Percentiles rank a stretch among this genome's conserved stretches.
phyloP scores from a whole-genome alignment of 64 coral and sea anemone genomes.

The Stylophora pistillata region DNA sequence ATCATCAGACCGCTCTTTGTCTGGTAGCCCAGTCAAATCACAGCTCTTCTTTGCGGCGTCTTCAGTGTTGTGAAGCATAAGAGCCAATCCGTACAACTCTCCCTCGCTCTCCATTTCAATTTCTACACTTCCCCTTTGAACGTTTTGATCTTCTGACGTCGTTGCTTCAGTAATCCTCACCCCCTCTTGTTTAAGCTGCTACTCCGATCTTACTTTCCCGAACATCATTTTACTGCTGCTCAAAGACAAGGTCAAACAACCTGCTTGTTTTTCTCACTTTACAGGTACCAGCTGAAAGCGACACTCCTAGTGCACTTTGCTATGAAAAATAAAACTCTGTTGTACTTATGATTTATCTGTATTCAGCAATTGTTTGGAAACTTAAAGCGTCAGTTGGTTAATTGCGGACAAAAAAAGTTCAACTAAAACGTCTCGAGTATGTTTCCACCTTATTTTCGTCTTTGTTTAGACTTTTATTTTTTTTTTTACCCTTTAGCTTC shows the following conservation, averaged over 20 bases:
- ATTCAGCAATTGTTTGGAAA: neutral
- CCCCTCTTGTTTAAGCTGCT: neutral
- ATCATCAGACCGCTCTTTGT: neutral
- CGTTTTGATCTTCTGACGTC: neutral
- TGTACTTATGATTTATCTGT: neutral
- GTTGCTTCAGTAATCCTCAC: neutral
- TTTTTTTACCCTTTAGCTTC: too few species aligned
- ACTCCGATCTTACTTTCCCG: neutral
- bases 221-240: constrained; percentile 21
- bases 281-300: neutral
- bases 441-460: too few species aligned
- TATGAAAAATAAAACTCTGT: neutral
- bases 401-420: neutral
- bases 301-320: too few species aligned
- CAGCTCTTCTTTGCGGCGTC: neutral
- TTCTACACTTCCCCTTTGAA: neutral
- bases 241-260: neutral
- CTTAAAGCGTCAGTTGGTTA: neutral
- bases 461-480: too few species aligned
- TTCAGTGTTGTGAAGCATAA: neutral
- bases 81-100: constrained; percentile 25
- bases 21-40: neutral
- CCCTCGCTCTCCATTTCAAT: neutral
- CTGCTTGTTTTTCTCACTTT: neutral
- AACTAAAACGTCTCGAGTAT: too few species aligned